These are phyloP conservation scores for Pterocles gutturalis DNA, from an alignment of 2,113 vertebrate species.

Conservation along the genomic window DNA sequence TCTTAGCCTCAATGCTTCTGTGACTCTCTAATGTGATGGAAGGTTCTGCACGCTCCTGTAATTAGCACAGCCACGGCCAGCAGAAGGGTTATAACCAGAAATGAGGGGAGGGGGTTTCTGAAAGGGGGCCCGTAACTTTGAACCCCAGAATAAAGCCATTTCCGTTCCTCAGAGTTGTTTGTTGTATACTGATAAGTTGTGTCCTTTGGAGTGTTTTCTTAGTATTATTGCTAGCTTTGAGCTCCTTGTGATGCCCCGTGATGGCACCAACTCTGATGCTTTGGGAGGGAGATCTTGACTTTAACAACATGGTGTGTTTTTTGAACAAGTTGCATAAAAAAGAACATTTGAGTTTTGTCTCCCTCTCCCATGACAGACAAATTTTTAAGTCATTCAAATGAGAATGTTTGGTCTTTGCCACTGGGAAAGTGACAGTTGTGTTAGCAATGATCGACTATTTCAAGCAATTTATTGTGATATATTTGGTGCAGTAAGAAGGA, in stretches of 20 bases:
- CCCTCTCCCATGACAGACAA: not conserved
- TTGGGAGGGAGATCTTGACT: slow-evolving; percentile 24
- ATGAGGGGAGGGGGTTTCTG: not conserved
- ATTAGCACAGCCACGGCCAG: not conserved
- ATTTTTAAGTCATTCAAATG: not conserved
- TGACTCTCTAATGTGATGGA: not conserved
- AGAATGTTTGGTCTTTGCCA: not conserved
- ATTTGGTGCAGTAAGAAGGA: not conserved
- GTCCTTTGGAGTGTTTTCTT: slow-evolving; percentile 8
- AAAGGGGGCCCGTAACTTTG: not conserved
- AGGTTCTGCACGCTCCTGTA: not conserved
- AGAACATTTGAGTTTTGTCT: not conserved
- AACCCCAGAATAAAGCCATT: not conserved
- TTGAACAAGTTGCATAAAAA: not conserved
- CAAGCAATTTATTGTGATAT: not conserved
- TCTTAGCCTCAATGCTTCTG: not conserved
- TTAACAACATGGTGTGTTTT: not conserved
- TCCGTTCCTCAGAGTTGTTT: not conserved
- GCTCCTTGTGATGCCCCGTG: not conserved
- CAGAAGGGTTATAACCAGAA: not conserved
- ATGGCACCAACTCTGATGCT: not conserved
- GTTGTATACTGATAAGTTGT: not conserved
- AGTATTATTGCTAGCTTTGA: not conserved
- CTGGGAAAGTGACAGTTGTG: not conserved
- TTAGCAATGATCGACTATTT: not conserved